Conservation (phyloP, 2,113 vertebrate genomes). For the Ellobius talpinus region DNA sequence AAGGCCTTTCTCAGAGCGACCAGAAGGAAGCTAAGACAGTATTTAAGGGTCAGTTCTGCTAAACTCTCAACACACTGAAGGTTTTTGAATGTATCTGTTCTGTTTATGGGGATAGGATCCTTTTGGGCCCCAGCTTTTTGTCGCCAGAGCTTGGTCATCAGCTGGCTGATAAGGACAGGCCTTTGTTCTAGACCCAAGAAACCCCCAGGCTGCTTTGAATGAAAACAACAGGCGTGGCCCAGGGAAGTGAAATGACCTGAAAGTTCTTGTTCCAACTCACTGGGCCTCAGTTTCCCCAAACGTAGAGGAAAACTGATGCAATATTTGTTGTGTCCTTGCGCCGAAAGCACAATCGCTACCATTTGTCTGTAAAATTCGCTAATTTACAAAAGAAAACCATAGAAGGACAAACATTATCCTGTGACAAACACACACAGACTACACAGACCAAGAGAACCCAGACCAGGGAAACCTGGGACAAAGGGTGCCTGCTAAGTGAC, state of each 20-base stretch:
- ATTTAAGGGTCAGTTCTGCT: background rate
- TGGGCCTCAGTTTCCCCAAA: background rate
- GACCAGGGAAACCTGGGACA: background rate
- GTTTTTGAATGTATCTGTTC: background rate
- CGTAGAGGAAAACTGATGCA: background rate
- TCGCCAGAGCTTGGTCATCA: background rate
- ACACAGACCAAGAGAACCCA: background rate
- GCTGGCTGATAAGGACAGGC: background rate
- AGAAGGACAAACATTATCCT: background rate
- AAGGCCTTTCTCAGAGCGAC: background rate
- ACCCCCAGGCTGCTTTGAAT: background rate
- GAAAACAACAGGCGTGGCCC: background rate
- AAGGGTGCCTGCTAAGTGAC: background rate
- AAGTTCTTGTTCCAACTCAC: background rate
- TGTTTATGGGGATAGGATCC: background rate
- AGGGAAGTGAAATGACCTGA: background rate
- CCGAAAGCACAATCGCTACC: background rate
- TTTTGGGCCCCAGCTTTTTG: background rate
- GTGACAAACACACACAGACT: background rate
- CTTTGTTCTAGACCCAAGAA: background rate
- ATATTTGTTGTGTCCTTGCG: background rate
- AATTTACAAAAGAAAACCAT: background rate
- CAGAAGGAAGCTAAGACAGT: background rate
- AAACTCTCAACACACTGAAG: background rate
- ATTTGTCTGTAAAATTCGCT: slow-evolving; percentile 20